phyloP scores from a whole-genome alignment of 2,888 invertebrate species.

The Drosophila infuscata region DNA sequence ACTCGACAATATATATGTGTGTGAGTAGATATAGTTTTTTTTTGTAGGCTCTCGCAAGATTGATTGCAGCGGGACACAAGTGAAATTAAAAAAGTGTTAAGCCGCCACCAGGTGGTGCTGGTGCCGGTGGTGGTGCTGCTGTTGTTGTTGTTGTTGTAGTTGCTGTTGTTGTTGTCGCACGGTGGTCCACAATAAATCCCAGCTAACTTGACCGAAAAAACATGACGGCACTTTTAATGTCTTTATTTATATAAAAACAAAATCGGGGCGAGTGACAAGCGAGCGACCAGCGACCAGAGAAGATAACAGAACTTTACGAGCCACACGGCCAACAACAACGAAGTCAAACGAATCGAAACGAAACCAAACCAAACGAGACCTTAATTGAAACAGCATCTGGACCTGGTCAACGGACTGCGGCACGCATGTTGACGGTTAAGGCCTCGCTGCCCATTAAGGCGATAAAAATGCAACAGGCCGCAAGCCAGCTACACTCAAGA shows the following conservation, averaged over 20 bases:
- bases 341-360: conserved; percentile 13
- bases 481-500: conserved; percentile 21
- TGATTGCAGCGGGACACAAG: conserved; percentile 71
- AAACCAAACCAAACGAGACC: conserved; percentile 11
- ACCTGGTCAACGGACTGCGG: conserved; percentile 7
- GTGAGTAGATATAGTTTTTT: conserved; percentile 19
- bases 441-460: conserved; percentile 71
- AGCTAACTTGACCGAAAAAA: conserved; percentile 58
- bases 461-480: conserved; percentile 75
- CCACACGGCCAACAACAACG: conserved; percentile 13
- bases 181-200: conserved; percentile 76
- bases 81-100: conserved; percentile 79
- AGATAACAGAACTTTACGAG: conserved; percentile 65
- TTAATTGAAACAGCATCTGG: conserved; percentile 68
- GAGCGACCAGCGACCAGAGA: conserved; percentile 34
- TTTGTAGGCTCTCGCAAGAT: conserved; percentile 46
- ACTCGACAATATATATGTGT: conserved; percentile 48
- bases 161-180: conserved; percentile 34
- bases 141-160: neutral
- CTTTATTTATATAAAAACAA: conserved; percentile 77
- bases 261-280: conserved; percentile 75
- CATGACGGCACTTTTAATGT: conserved; percentile 78
- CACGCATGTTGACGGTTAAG: conserved; percentile 18
- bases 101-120: conserved; percentile 49
- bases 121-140: neutral